Conservation (phyloP, 2,113 vertebrate species). For the Diphyllodes magnificus region DNA sequence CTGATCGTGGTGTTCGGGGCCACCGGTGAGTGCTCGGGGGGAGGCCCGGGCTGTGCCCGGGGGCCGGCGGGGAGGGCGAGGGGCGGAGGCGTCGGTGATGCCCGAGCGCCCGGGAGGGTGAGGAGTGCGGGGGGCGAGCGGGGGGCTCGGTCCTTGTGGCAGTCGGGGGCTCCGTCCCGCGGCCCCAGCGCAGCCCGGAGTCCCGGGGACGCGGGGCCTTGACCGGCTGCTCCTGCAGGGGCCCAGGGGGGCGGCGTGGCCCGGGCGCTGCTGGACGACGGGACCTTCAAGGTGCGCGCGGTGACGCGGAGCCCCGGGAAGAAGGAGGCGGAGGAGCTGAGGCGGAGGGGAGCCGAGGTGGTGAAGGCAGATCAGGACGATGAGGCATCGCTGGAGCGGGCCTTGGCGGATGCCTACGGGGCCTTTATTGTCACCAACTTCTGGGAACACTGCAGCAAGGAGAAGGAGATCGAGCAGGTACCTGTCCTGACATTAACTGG, state of each 20-base stretch:
- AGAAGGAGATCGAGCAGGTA: constrained; percentile 67
- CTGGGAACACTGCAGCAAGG: constrained; percentile 70
- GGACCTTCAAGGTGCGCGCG: constrained; percentile 48
- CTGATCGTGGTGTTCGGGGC: neutral
- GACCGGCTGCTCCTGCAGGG: constrained; percentile 1
- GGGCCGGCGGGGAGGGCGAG: neutral
- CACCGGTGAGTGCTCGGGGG: neutral
- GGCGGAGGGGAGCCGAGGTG: constrained; percentile 57
- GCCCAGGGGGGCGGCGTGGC: constrained; percentile 64
- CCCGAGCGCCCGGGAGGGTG: neutral
- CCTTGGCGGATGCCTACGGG: constrained; percentile 33
- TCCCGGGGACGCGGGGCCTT: neutral
- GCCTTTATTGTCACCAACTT: constrained; percentile 71
- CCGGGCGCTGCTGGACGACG: constrained; percentile 57
- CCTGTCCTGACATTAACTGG: neutral
- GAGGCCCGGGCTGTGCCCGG: neutral
- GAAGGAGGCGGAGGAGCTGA: constrained; percentile 25
- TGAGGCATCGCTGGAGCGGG: constrained; percentile 46
- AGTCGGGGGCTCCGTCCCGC: neutral
- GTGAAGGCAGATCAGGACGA: constrained; percentile 60
- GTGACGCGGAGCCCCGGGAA: constrained; percentile 54
- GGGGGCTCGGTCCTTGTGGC: neutral
- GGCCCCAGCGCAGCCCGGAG: neutral
- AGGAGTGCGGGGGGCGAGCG: neutral
- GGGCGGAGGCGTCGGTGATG: neutral